Conservation (phyloP, 2,797 vertebrate genomes). For the Sebastes paucispinis region DNA sequence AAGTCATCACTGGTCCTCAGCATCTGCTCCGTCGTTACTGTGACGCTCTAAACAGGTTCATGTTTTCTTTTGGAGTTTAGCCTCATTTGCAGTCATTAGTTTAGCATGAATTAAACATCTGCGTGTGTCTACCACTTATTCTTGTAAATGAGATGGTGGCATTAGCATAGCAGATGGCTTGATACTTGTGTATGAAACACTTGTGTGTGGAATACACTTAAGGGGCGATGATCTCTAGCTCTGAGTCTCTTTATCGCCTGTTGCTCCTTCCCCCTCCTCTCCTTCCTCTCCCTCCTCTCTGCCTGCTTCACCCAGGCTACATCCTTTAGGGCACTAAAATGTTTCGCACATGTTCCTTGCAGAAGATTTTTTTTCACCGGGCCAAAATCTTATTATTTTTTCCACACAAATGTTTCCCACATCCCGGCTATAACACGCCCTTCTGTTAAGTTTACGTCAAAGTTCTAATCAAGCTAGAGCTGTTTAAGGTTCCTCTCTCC, state of each 20-base stretch:
- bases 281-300: background rate
- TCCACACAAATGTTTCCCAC: background rate
- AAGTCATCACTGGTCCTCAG: background rate
- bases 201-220: slow-evolving; percentile 28
- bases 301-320: background rate
- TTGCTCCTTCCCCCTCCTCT: background rate
- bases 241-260: background rate
- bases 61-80: slow-evolving; percentile 42
- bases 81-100: slow-evolving; percentile 60
- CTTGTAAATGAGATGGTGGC: slow-evolving; percentile 49
- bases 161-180: slow-evolving; percentile 63
- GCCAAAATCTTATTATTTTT: background rate
- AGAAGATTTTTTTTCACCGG: background rate
- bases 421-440: background rate
- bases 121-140: slow-evolving; percentile 30
- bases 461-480: background rate
- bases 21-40: slow-evolving; percentile 38
- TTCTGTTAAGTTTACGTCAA: background rate
- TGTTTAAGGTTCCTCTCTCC: background rate
- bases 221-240: slow-evolving; percentile 28
- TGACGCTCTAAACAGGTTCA: slow-evolving; percentile 40
- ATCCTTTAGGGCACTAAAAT: background rate
- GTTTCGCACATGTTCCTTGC: background rate
- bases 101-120: slow-evolving; percentile 59
- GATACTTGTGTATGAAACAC: slow-evolving; percentile 34